phyloP scores from a whole-genome alignment of 2,888 invertebrate genomes.

The Uloborus plumipes region DNA sequence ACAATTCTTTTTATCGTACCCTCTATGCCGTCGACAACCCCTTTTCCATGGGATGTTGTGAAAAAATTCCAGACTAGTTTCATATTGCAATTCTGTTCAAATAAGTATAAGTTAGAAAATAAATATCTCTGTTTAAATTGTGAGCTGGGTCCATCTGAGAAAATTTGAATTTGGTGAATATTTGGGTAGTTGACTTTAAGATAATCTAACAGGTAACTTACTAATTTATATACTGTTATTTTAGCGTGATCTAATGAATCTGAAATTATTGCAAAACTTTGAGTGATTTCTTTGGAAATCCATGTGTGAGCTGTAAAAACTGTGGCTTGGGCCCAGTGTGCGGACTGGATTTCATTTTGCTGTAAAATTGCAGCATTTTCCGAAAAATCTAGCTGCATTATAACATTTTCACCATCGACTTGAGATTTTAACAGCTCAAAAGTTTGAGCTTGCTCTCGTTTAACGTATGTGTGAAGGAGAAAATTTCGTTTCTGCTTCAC shows the following conservation, averaged over 20 bases:
- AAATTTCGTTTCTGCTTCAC: not conserved
- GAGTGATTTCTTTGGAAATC: not conserved
- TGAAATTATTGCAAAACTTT: constrained; percentile 2
- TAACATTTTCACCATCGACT: not conserved
- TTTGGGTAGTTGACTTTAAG: not conserved
- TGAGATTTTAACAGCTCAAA: not conserved
- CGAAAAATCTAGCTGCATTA: not conserved
- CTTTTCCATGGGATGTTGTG: too few species aligned
- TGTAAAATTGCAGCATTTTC: not conserved
- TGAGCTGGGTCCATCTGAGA: constrained; percentile 16
- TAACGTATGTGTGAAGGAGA: constrained; percentile 1
- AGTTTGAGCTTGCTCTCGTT: not conserved
- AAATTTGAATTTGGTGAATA: not conserved
- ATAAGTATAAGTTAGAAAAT: constrained; percentile 1
- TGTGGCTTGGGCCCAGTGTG: constrained; percentile 1
- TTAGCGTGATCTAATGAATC: constrained; percentile 15
- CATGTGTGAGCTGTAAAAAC: not conserved
- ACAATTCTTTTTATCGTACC: constrained; percentile 8
- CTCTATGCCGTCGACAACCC: constrained; percentile 17
- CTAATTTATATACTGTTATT: not conserved
- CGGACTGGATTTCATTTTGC: not conserved
- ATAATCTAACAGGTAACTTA: not conserved
- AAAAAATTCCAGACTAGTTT: constrained; percentile 17
- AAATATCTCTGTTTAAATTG: constrained; percentile 21
- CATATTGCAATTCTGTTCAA: not conserved